phyloP scores from a whole-genome alignment of 2,888 invertebrate species.

The Cryptocephalus primarius region DNA sequence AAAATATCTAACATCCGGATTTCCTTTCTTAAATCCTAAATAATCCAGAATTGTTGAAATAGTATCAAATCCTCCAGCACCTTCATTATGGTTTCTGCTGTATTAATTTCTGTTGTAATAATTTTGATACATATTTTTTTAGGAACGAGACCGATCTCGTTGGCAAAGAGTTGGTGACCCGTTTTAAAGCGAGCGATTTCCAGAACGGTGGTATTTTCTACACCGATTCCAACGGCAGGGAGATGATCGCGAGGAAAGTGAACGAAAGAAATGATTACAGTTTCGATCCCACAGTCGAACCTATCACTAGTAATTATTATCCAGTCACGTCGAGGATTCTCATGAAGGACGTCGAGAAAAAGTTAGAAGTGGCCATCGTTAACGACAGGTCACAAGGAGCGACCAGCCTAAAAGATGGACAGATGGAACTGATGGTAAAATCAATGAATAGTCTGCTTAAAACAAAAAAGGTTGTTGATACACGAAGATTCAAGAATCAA shows the following conservation, averaged over 20 bases:
- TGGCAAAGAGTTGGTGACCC: constrained; percentile 4
- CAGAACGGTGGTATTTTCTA: constrained; percentile 40
- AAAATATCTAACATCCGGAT: no score
- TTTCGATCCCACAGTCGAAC: constrained; percentile 36
- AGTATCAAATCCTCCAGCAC: no score
- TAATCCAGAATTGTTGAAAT: no score
- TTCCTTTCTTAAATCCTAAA: no score
- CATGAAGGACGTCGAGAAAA: constrained; percentile 37
- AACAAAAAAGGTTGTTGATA: no score
- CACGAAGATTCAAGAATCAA: no score
- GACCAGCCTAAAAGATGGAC: constrained; percentile 42
- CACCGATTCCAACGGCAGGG: constrained; percentile 72
- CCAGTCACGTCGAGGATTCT: constrained; percentile 59
- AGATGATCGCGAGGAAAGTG: constrained; percentile 49
- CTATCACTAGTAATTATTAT: constrained; percentile 60
- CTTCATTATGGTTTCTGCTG: no score
- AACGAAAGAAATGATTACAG: constrained; percentile 49
- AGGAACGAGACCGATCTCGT: not conserved
- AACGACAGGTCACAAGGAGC: constrained; percentile 53
- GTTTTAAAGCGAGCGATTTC: constrained; percentile 13
- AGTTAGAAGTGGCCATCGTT: constrained; percentile 42
- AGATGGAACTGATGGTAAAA: constrained; percentile 54
- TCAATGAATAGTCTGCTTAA: not conserved
- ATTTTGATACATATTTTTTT: not conserved
- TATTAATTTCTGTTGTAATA: no score